Base-by-base conservation (phyloP, 1,140 invertebrate genomes). In the Meloidogyne floridensis region DNA sequence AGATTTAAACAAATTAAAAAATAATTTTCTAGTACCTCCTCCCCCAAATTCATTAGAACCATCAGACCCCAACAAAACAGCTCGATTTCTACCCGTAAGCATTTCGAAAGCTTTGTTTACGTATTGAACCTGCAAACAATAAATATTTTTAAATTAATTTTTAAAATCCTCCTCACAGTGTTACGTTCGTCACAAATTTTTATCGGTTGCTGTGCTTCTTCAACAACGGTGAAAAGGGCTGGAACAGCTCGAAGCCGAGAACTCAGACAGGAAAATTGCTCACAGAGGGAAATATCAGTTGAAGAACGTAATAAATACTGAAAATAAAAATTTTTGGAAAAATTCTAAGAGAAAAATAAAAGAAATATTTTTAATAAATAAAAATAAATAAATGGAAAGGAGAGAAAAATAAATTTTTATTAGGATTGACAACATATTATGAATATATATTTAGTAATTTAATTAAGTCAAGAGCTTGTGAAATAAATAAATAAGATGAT, bases 121-220 rank as follows among this genome's bases (percentile, higher is more conserved):
- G 79, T 87, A 88, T 81, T 88, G 87, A n/a, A 53, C 72, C 72
- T 73, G 32, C n/a, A 65, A 65, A 13, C 7, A n/a, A n/a, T n/a
- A 65, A n/a, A n/a, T 65, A 47, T n/a, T 3, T 65, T 65, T 65
- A 18, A 59, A 15, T 59, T 59, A 59, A 59, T 59, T 56, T 56
- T n/a, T n/a, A n/a, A 65, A n/a, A 69, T 71, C 3, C 69, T 59
- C 42, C 18, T 42, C 7, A 89, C 89, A 71, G 88, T 74, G 51
- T 88, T 89, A 9, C 72, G 70, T 20, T 89, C 89, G 77, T 89
- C 88, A 77, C 88, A 89, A 51, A 89, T 90, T 81, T 89, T 90
- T 32, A 89, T 88, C n/a, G 88, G 89, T 81, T 89, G 89, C 59
- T 89, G 87, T 13, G 89, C 87, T 83, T 89, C 88, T 80, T 89